Conservation (phyloP, 37 sponge, comb jelly and placozoan genomes). For the Halichondria panicea region DNA sequence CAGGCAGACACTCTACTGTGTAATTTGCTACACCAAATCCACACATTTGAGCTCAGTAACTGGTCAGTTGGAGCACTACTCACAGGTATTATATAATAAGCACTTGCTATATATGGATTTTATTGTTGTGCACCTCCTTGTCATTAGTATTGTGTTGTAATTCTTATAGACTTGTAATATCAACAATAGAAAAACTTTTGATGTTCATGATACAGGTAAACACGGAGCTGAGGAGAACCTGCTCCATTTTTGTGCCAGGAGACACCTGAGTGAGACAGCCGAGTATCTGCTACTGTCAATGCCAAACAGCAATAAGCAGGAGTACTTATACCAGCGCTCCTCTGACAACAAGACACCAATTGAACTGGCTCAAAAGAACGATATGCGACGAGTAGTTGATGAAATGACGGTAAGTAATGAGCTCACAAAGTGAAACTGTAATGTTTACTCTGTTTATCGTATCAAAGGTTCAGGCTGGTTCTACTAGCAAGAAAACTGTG, state of each 20-base stretch:
- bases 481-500: background rate
- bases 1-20: conserved; percentile 6
- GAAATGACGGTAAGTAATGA: conserved; percentile 10
- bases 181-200: background rate
- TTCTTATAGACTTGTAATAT: background rate
- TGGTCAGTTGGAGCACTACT: conserved; percentile 32
- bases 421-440: background rate
- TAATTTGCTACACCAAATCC: conserved; percentile 14
- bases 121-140: background rate
- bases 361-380: conserved; percentile 31
- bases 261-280: conserved; percentile 9
- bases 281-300: conserved; percentile 10
- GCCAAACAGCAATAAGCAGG: background rate
- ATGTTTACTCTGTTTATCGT: background rate
- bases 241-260: conserved; percentile 33
- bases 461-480: background rate
- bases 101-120: background rate
- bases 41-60: background rate
- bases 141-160: background rate
- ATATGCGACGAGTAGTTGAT: conserved; percentile 2
- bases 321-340: conserved; percentile 8
- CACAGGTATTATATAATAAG: conserved; percentile 16
- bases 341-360: conserved; percentile 17
- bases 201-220: conserved; percentile 7
- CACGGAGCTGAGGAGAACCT: conserved; percentile 21